Conservation (phyloP, 2,113 vertebrate genomes). For the Polyodon spathula region DNA sequence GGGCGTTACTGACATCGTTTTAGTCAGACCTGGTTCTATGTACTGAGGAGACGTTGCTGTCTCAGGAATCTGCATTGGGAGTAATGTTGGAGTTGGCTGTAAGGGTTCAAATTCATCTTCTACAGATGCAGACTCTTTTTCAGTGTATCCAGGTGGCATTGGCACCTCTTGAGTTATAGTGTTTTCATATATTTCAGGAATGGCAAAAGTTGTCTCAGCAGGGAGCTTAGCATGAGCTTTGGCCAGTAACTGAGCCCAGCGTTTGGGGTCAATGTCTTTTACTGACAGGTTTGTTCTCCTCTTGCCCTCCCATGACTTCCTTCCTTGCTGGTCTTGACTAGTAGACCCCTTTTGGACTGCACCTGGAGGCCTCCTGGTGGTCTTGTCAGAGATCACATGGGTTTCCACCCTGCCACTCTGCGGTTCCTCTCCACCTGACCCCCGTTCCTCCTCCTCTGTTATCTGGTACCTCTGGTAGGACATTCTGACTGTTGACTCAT, state of each 20-base stretch:
- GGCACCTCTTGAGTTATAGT: too few species aligned
- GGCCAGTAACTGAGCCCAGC: slow-evolving; percentile 50
- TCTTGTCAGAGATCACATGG: slow-evolving; percentile 37
- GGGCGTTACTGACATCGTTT: too few species aligned
- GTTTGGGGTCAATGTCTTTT: slow-evolving; percentile 54
- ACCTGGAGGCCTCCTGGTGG: slow-evolving; percentile 27
- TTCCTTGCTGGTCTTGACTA: slow-evolving; percentile 27
- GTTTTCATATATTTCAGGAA: too few species aligned
- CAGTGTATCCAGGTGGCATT: too few species aligned
- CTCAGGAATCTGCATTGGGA: too few species aligned
- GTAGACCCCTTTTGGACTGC: slow-evolving; percentile 7
- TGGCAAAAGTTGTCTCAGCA: too few species aligned
- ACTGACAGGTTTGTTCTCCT: slow-evolving; percentile 51
- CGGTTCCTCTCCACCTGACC: slow-evolving; percentile 49
- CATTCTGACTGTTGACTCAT: slow-evolving; percentile 6
- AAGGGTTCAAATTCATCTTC: too few species aligned
- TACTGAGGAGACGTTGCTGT: too few species aligned
- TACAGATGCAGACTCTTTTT: too few species aligned
- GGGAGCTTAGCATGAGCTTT: slow-evolving; percentile 44
- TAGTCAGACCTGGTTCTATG: too few species aligned
- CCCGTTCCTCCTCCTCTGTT: slow-evolving; percentile 27
- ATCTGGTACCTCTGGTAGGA: background rate
- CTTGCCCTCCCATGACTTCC: slow-evolving; percentile 38
- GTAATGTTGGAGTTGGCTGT: too few species aligned
- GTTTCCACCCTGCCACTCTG: slow-evolving; percentile 38